These are phyloP conservation scores for Patella depressa DNA, from an alignment of 2,888 invertebrate genomes.

Conservation along the genomic window DNA sequence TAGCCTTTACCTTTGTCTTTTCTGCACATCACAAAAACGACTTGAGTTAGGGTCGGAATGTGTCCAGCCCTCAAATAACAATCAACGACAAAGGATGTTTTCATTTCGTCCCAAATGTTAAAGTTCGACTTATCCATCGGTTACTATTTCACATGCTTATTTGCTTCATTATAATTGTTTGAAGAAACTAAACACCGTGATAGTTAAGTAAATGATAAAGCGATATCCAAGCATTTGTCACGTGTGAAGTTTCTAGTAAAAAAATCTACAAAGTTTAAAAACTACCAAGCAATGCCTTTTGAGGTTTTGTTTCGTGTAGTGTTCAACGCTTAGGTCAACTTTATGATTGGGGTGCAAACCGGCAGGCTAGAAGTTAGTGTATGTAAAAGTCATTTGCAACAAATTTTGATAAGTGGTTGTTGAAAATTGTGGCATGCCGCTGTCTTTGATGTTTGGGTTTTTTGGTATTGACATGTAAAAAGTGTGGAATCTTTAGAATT, in stretches of 20 bases:
- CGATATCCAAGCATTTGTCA: neutral
- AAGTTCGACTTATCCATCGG: neutral
- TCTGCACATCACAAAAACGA: no score
- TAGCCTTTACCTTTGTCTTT: no score
- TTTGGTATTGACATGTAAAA: no score
- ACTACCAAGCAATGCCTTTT: no score
- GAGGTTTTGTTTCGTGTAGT: no score
- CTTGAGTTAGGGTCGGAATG: no score
- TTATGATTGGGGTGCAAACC: no score
- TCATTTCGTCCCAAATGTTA: constrained; percentile 4
- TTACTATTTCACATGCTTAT: neutral
- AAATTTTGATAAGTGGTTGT: neutral
- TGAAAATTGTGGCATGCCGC: neutral
- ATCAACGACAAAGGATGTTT: neutral
- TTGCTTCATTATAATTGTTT: constrained; percentile 9
- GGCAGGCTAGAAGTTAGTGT: no score
- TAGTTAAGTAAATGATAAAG: neutral
- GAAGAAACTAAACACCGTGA: neutral
- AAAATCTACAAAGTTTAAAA: no score
- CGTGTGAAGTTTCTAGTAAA: no score
- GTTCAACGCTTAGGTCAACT: no score
- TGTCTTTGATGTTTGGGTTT: neutral
- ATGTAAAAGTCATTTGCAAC: constrained; percentile 1
- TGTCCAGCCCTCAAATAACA: neutral
- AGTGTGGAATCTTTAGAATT: no score